These are phyloP conservation scores for Tachysurus vachellii DNA, from an alignment of 2,113 vertebrate species.

Conservation along the genomic window DNA sequence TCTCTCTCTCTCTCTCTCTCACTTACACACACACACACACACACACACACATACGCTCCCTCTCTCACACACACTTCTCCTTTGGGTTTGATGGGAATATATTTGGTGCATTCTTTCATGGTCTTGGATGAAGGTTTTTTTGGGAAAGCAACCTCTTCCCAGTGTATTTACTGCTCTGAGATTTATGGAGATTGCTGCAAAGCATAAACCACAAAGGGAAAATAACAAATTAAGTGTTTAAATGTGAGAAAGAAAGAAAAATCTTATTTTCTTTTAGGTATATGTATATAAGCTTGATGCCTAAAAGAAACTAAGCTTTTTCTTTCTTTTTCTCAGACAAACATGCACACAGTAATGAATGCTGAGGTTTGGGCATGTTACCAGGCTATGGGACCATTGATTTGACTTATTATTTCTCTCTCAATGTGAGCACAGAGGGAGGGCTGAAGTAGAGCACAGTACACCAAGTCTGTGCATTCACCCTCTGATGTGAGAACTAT, in stretches of 20 bases:
- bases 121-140: not conserved
- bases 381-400: conserved; percentile 29
- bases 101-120: not conserved
- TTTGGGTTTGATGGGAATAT: not conserved
- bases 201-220: conserved; percentile 17
- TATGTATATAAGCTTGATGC: not conserved
- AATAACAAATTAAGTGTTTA: no score
- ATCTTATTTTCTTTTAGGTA: no score
- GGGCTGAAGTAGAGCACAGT: conserved; percentile 3
- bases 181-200: conserved; percentile 37
- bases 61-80: not conserved
- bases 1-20: no score
- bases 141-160: not conserved
- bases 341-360: conserved; percentile 23
- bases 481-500: conserved; percentile 32
- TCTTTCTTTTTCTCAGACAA: conserved; percentile 9
- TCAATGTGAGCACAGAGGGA: conserved; percentile 14
- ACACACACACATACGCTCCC: conserved; percentile 20
- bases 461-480: conserved; percentile 28
- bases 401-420: conserved; percentile 43
- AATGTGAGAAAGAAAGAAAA: no score
- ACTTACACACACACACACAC: conserved; percentile 18
- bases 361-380: conserved; percentile 38
- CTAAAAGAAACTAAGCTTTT: not conserved
- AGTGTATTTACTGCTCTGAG: conserved; percentile 3